Percentiles rank a stretch among this genome's conserved stretches.
Conservation (phyloP, 2,113 vertebrate species). For the Nycticorax nycticorax region DNA sequence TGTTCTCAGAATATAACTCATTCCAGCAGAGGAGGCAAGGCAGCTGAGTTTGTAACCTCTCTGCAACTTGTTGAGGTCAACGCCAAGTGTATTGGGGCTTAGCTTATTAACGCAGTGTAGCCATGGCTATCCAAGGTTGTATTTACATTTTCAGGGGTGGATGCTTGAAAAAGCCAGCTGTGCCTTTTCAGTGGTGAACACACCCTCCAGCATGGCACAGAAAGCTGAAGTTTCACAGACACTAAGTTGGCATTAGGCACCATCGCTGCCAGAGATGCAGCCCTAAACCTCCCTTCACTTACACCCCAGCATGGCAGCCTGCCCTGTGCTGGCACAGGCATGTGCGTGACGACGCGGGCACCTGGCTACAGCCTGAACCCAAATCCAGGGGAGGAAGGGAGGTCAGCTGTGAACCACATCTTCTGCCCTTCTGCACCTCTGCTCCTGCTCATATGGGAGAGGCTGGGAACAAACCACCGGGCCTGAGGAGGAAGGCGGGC, state of each 20-base stretch:
- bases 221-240: neutral
- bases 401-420: neutral
- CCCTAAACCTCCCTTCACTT: neutral
- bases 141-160: neutral
- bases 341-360: fast-evolving
- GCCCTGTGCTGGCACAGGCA: neutral
- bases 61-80: neutral
- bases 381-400: neutral
- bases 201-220: fast-evolving
- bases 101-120: neutral
- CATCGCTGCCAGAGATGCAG: neutral
- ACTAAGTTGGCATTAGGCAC: neutral
- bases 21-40: neutral
- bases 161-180: neutral
- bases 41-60: neutral
- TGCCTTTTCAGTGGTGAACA: neutral
- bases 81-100: neutral
- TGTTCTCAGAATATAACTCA: neutral
- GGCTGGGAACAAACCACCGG: neutral
- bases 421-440: neutral
- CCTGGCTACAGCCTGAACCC: neutral
- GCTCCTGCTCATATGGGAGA: neutral
- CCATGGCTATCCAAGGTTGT: too few species aligned
- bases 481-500: neutral
- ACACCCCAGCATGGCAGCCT: neutral